These are phyloP conservation scores for Cartodere bifasciata DNA, from an alignment of 2,888 invertebrate species.

Conservation along the genomic window DNA sequence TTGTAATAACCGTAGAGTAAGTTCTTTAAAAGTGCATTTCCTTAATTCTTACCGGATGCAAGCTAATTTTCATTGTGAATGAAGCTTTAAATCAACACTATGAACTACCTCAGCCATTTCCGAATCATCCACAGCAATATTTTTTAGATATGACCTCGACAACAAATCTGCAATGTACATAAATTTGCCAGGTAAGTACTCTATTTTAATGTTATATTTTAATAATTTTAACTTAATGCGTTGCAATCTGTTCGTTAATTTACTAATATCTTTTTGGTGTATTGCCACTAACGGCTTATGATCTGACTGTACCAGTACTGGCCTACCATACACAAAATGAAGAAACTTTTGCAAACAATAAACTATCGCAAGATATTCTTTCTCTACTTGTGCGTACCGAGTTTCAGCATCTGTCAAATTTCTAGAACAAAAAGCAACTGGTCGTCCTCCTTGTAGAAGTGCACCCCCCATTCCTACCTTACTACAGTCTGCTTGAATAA, in stretches of 20 bases:
- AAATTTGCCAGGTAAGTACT: conserved; percentile 18
- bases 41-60: too few relatives aligned
- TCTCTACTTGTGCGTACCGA: neutral
- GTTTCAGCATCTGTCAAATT: conserved; percentile 1
- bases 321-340: conserved; percentile 1
- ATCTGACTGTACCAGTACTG: too few relatives aligned
- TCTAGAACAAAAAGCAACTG: conserved; percentile 1
- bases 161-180: conserved; percentile 13
- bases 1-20: too few relatives aligned
- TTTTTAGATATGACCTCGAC: conserved; percentile 7
- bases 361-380: neutral
- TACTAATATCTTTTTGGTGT: conserved; percentile 3
- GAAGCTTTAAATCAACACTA: too few relatives aligned
- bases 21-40: too few relatives aligned
- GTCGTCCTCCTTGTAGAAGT: neutral
- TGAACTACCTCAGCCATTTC: conserved; percentile 9
- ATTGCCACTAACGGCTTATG: conserved; percentile 1
- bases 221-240: conserved; percentile 16
- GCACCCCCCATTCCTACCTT: neutral
- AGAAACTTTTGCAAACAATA: neutral
- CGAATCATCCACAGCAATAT: conserved; percentile 2
- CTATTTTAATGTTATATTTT: conserved; percentile 17
- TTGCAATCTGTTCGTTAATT: conserved; percentile 9
- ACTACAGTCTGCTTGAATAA: neutral
- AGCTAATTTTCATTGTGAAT: too few relatives aligned